Percentiles rank a stretch among this genome's conserved stretches.
phyloP scores from a whole-genome alignment of 1,140 invertebrate genomes.

The Papilio xuthus region DNA sequence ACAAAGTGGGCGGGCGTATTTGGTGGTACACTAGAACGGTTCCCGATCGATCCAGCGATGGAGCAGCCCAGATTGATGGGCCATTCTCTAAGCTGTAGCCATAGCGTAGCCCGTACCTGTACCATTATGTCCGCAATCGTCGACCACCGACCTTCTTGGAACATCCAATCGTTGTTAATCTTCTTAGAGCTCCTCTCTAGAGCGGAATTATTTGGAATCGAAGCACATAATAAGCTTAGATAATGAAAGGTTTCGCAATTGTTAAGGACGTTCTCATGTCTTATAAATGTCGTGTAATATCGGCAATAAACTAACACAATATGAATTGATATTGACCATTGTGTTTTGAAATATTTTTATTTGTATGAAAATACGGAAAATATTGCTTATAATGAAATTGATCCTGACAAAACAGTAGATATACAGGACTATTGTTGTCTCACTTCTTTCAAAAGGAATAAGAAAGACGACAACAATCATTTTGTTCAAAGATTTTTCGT shows the following conservation, averaged over 20 bases:
- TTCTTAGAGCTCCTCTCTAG: constrained; percentile 78
- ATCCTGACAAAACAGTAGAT: background rate
- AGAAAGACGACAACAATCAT: background rate
- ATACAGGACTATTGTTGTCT: background rate
- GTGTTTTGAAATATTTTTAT: background rate
- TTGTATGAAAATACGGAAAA: too few relatives aligned
- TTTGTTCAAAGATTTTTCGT: background rate
- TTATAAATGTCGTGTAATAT: constrained; percentile 34
- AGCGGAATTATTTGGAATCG: constrained; percentile 77
- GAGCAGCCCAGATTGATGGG: constrained; percentile 67
- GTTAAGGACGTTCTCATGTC: constrained; percentile 48
- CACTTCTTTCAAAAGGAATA: background rate
- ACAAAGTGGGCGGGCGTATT: constrained; percentile 8
- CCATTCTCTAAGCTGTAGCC: constrained; percentile 64
- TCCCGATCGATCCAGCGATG: constrained; percentile 61
- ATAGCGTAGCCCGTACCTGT: constrained; percentile 44
- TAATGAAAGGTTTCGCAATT: constrained; percentile 74
- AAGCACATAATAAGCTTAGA: constrained; percentile 76
- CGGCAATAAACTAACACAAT: constrained; percentile 11
- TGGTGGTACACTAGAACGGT: constrained; percentile 41
- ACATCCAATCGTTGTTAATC: constrained; percentile 80
- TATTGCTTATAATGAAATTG: background rate
- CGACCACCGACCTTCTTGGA: constrained; percentile 64
- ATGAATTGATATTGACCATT: constrained; percentile 1
- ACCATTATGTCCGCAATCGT: constrained; percentile 68